Percentiles rank a stretch among this genome's conserved stretches.
Evolutionary conservation across 2,888 invertebrate species (phyloP).

Genomic region (Agonum fuliginosum): DNA sequence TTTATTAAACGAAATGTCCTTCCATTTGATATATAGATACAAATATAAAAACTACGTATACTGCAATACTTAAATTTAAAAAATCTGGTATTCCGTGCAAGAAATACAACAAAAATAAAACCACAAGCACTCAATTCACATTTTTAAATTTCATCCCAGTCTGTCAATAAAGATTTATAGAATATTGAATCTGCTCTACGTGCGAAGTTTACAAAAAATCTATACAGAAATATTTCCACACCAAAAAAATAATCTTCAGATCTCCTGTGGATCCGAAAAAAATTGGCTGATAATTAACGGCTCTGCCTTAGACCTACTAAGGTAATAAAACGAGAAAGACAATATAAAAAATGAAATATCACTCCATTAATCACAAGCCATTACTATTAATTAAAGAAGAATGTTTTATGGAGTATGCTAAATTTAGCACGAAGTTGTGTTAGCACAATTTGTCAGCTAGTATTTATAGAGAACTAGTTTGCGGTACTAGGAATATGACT

Average conservation of each 20-base stretch:
- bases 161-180: conserved; percentile 36
- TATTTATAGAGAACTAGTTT: conserved; percentile 57
- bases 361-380: conserved; percentile 51
- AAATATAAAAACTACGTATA: not conserved
- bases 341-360: conserved; percentile 57
- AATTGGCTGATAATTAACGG: conserved; percentile 19
- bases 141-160: conserved; percentile 21
- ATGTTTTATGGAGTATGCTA: conserved; percentile 56
- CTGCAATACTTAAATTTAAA: conserved; percentile 2
- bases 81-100: conserved; percentile 30
- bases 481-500: too few species aligned
- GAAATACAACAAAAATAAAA: not conserved
- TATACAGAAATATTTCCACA: conserved; percentile 16
- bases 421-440: conserved; percentile 50
- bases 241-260: conserved; percentile 11
- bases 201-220: conserved; percentile 3
- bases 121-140: not conserved
- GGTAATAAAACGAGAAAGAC: conserved; percentile 39
- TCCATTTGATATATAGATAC: not conserved
- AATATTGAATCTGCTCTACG: conserved; percentile 19
- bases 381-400: conserved; percentile 59
- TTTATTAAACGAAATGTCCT: conserved; percentile 22
- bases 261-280: conserved; percentile 5
- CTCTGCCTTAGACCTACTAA: not conserved
- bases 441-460: conserved; percentile 55